These are phyloP conservation scores for Ernsta delagoae DNA, from an alignment of 2,888 invertebrate genomes.

Conservation along the genomic window DNA sequence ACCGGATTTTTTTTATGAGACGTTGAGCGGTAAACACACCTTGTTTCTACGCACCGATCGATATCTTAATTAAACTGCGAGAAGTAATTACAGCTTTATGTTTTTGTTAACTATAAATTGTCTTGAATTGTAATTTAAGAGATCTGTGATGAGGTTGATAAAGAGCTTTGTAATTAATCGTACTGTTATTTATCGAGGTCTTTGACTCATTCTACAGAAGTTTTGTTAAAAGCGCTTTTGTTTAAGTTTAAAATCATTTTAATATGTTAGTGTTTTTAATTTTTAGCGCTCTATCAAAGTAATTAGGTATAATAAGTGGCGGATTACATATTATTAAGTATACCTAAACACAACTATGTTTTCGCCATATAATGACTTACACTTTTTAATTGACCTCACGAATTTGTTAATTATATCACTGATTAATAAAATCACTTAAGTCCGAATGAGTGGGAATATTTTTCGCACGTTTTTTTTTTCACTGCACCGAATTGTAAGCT, in stretches of 20 bases:
- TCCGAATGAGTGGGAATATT: not conserved
- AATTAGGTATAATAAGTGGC: too few relatives aligned
- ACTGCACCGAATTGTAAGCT: conserved; percentile 47
- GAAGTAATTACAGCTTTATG: conserved; percentile 6
- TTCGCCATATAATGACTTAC: too few relatives aligned
- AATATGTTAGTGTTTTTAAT: not conserved
- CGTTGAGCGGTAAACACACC: too few relatives aligned
- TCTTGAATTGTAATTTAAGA: conserved; percentile 2
- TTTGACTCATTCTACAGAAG: conserved; percentile 4
- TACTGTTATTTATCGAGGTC: conserved; percentile 12
- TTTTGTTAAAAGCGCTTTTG: conserved; percentile 20
- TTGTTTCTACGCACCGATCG: too few relatives aligned
- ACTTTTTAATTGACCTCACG: conserved; percentile 8
- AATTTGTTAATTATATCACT: conserved; percentile 6
- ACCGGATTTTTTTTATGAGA: too few relatives aligned
- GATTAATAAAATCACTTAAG: conserved; percentile 1
- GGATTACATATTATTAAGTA: too few relatives aligned
- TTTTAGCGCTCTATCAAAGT: too few relatives aligned
- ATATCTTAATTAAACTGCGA: not conserved
- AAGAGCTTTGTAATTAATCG: not conserved
- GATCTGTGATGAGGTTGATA: conserved; percentile 1
- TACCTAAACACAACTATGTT: too few relatives aligned
- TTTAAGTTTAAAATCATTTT: not conserved
- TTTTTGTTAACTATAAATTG: conserved; percentile 13
- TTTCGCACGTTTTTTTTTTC: conserved; percentile 31